Percentiles rank a stretch among this genome's conserved stretches.
Conservation (phyloP, 2,888 invertebrate species). For the Amiota minor region DNA sequence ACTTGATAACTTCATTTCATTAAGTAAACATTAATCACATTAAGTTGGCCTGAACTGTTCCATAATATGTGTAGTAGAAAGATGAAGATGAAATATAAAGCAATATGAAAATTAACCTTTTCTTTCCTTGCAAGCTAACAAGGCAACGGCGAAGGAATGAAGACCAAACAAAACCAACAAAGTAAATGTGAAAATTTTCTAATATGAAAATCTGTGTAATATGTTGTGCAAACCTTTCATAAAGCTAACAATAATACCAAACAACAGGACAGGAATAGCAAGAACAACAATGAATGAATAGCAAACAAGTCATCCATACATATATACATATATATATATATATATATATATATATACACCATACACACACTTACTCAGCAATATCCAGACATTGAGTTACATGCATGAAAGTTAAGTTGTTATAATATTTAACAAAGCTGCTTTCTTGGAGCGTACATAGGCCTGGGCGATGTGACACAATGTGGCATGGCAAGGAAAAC, state of each 20-base stretch:
- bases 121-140: not conserved
- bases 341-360: not conserved
- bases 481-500: not conserved
- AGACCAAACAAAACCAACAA: not conserved
- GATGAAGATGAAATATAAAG: no score
- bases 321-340: not conserved
- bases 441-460: no score
- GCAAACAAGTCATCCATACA: no score
- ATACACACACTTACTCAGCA: not conserved
- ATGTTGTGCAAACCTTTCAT: slow-evolving; percentile 12
- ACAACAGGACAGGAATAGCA: not conserved
- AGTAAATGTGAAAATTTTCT: slow-evolving; percentile 47
- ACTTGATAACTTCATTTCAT: slow-evolving; percentile 67
- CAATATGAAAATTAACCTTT: not conserved
- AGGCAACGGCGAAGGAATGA: not conserved
- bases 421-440: not conserved
- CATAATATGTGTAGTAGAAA: no score
- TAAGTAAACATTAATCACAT: slow-evolving; percentile 65
- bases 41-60: not conserved
- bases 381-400: not conserved
- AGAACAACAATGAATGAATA: no score
- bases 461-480: not conserved
- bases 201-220: slow-evolving; percentile 55
- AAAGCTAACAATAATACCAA: not conserved
- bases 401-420: not conserved